Evolutionary conservation across 2,797 vertebrate species (phyloP), one percentile per base, ranked within the genome.

Genomic region (Sebastes taczanowskii): DNA sequence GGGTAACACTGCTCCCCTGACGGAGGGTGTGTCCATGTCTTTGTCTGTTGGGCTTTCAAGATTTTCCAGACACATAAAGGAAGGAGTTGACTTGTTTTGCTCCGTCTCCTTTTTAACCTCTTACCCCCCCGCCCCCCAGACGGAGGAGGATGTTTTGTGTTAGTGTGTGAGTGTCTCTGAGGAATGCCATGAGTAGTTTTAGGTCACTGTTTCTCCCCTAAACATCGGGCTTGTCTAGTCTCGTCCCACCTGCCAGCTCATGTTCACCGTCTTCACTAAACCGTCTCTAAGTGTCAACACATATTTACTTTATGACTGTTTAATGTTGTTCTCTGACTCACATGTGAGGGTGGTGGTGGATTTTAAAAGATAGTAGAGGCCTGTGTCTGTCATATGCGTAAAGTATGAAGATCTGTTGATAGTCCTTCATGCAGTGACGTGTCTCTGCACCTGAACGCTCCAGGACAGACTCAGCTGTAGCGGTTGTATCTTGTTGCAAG

Each of bases 181-280:
- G 90, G 90, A 94, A 93, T 93, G 87, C 80, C 65, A 56, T 58
- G 86, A 87, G 90, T 70, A 75, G 83, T 93, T 65, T 75, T 86
- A 91, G 91, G 92, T 91, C 92, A 84, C 80, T 81, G 87, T 93
- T 90, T 89, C 77, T 80, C 87, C 84, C 89, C 88, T 70, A 92
- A 92, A 93, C 91, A 89, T 42, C 20, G 69, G 90, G 84, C 93
- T 73, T 92, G 94, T 92, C 89, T 66, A 5, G 74, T 93, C 94
- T 88, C 38, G 90, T 80, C 82, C 66, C n/a, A 25, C 74, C 82
- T 67, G 73, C 85, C 78, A 63, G 72, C 70, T 89, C 84, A 80
- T 34, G 62, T 74, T 84, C 78, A 68, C 27, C 74, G 49, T 69
- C 49, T 70, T 76, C 46, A 71, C 49, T 83, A 61, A 71, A 53